Evolutionary conservation across 2,888 invertebrate species (phyloP).

Genomic region (Axea sp.): DNA sequence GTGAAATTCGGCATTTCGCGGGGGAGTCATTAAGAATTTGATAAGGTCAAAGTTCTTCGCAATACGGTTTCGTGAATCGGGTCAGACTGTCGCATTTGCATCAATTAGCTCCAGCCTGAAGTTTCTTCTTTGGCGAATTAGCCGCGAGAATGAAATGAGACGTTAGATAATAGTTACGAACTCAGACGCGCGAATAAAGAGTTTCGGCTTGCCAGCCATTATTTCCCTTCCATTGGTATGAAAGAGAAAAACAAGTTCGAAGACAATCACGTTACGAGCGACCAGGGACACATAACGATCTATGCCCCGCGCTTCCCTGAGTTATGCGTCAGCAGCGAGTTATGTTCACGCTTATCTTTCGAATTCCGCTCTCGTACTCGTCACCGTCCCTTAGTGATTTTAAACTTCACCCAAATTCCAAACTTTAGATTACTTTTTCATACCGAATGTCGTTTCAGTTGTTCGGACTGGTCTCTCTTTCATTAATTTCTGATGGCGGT

Average conservation of each 20-base stretch:
- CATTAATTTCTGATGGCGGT: conserved; percentile 44
- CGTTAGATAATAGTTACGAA: conserved; percentile 33
- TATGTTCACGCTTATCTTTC: conserved; percentile 76
- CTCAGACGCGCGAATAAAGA: conserved; percentile 51
- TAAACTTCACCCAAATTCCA: conserved; percentile 51
- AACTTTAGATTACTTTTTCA: conserved; percentile 59
- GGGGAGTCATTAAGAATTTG: conserved; percentile 17
- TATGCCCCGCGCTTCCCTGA: conserved; percentile 69
- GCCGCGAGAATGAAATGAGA: conserved; percentile 63
- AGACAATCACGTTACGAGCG: conserved; percentile 78
- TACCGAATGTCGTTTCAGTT: conserved; percentile 39
- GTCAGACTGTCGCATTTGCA: conserved; percentile 72
- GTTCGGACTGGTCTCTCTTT: conserved; percentile 34
- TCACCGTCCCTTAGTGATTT: conserved; percentile 64
- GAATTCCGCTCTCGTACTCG: conserved; percentile 71
- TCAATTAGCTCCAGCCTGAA: conserved; percentile 74
- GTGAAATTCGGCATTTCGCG: conserved; percentile 4
- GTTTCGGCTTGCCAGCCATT: conserved; percentile 61
- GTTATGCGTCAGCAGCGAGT: conserved; percentile 73
- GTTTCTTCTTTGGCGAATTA: conserved; percentile 75
- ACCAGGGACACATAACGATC: conserved; percentile 77
- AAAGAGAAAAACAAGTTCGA: conserved; percentile 77
- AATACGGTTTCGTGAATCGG: conserved; percentile 41
- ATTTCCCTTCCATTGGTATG: conserved; percentile 74
- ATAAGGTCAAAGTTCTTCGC: conserved; percentile 50